Percentiles rank a stretch among this genome's conserved stretches.
These are phyloP conservation scores for Barnardius zonarius DNA, from an alignment of 2,113 vertebrate species.

Conservation along the genomic window DNA sequence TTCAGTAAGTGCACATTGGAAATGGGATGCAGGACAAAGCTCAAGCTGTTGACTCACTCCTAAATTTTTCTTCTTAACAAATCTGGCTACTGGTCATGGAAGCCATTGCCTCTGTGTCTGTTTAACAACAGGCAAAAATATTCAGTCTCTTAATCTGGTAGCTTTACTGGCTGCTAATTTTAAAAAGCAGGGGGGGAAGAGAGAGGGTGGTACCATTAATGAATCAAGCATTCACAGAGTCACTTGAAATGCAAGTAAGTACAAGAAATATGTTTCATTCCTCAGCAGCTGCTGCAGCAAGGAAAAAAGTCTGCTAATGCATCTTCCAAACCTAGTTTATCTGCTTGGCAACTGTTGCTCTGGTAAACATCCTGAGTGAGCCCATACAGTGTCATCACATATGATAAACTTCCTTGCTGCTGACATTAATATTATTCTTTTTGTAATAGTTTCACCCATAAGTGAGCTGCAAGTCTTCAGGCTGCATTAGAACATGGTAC, in stretches of 20 bases:
- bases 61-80: background rate
- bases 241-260: constrained; percentile 60
- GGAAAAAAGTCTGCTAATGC: background rate
- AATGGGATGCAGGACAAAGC: background rate
- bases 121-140: background rate
- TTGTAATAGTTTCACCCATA: constrained; percentile 2
- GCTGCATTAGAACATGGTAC: background rate
- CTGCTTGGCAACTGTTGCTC: constrained; percentile 53
- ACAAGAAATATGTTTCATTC: constrained; percentile 40
- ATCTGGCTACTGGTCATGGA: background rate
- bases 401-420: constrained; percentile 28
- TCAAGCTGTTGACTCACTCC: background rate
- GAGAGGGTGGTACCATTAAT: background rate
- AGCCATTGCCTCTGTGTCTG: background rate
- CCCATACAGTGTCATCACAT: constrained; percentile 40
- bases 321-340: constrained; percentile 21
- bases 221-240: constrained; percentile 32
- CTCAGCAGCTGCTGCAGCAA: background rate
- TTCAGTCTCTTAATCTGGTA: background rate
- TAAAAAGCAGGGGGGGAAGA: background rate
- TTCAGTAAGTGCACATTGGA: background rate
- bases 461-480: constrained; percentile 17
- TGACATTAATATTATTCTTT: constrained; percentile 31
- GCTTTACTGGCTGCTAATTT: background rate
- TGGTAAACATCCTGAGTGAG: constrained; percentile 59